Evolutionary conservation across 37 sponge, comb jelly and placozoan genomes (phyloP).

Genomic region (Hexactinellida sp.): DNA sequence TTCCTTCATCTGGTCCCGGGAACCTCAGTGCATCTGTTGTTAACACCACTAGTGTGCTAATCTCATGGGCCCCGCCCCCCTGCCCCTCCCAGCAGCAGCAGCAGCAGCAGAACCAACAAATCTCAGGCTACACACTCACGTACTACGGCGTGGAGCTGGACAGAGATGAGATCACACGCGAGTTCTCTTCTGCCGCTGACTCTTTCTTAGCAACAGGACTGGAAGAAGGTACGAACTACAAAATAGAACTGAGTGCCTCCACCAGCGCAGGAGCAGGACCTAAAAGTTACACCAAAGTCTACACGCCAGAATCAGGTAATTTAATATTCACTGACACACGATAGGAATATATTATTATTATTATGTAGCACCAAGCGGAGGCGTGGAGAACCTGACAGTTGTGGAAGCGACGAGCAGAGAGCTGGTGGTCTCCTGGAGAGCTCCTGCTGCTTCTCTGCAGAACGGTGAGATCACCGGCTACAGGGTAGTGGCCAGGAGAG

Average conservation of each 20-base stretch:
- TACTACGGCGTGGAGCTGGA: not conserved
- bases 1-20: not conserved
- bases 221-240: not conserved
- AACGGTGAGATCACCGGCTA: not conserved
- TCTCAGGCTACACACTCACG: not conserved
- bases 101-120: not conserved
- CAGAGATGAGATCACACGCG: not conserved
- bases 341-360: not conserved
- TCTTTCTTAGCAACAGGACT: not conserved
- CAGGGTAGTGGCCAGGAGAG: not conserved
- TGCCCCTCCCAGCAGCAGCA: not conserved
- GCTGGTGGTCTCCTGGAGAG: not conserved
- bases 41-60: not conserved
- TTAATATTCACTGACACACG: not conserved
- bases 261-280: not conserved
- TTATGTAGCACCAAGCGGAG: not conserved
- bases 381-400: not conserved
- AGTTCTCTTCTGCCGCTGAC: not conserved
- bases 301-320: not conserved
- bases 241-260: not conserved
- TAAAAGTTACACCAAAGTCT: not conserved
- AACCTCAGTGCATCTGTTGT: not conserved
- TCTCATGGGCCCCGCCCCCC: not conserved
- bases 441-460: not conserved
- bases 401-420: not conserved